These are phyloP conservation scores for Lepus europaeus DNA, from an alignment of 2,113 vertebrate genomes.

Conservation along the genomic window DNA sequence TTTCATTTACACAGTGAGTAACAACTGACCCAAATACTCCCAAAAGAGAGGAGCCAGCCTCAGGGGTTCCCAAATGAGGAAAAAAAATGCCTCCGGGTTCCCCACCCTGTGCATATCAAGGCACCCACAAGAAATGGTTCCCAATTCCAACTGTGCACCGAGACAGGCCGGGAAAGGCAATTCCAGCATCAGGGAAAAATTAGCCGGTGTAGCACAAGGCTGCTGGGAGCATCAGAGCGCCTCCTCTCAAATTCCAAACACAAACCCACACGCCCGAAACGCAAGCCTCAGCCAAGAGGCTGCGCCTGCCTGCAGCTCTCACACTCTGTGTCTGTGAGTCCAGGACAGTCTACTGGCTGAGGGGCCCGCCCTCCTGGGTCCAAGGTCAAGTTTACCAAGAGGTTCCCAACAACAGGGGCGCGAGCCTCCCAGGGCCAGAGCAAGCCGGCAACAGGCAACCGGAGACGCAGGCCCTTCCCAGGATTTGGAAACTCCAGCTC, in stretches of 20 bases:
- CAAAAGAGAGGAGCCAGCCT: background rate
- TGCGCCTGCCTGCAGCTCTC: background rate
- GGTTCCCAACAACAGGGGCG: no score
- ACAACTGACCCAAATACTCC: background rate
- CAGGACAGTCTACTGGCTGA: background rate
- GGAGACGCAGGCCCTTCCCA: background rate
- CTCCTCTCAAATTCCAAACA: slow-evolving; percentile 38
- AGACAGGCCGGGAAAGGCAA: background rate
- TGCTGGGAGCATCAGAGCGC: background rate
- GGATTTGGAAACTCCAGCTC: background rate
- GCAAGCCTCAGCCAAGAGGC: background rate
- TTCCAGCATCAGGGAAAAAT: background rate
- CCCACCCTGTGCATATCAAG: background rate
- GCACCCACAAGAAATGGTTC: background rate
- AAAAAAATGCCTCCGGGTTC: background rate
- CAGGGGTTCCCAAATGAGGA: background rate
- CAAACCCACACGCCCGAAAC: background rate
- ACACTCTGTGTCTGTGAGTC: background rate
- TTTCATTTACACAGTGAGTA: background rate
- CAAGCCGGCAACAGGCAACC: background rate
- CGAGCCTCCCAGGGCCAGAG: background rate
- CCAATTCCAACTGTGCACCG: background rate
- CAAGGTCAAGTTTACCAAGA: background rate
- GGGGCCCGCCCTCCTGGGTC: background rate
- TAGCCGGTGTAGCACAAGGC: background rate